Base-by-base conservation (phyloP, 2,113 vertebrate genomes). In the Antennarius striatus region DNA sequence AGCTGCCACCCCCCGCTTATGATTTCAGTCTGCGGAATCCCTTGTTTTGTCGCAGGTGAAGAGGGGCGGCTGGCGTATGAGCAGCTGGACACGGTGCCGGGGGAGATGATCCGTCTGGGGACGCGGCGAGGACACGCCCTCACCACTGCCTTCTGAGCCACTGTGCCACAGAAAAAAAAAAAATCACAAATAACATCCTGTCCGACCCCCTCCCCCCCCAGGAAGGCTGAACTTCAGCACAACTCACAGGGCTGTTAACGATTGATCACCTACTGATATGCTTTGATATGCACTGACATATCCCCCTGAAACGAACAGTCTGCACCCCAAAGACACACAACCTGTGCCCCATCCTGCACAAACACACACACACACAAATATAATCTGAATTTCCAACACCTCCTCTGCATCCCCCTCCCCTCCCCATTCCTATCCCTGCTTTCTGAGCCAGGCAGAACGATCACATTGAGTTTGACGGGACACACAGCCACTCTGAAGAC, bases 61-160 rank as follows among this genome's bases (percentile, higher is more conserved):
- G 96, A 96, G 22, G 98, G 97, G 11, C 93, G 94, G 22, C 83
- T 97, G 89, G 98, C 96, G 0, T 98, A 98, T 0, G 96, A 98
- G 82, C 95, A 95, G 83, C 71, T 98, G 76, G 95, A 98, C 89
- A 94, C 91, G 3, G 94, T 96, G 47, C 94, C 96, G 7, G 90
- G 94, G 56, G 94, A 96, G 50, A 92, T 94, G 58, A 71, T 94
- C 49, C 89, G 88, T 53, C 87, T 92, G 55, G 95, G 94, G 75
- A 85, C 81, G 0, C 93, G 93, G 0, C 92, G 91, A n/a, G 93
- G 93, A 64, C 91, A 92, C 14, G 94, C 95, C 12, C 89, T 95
- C 77, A 95, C 96, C 81, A 96, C 96, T 10, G 93, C 93, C 76
- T 96, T 97, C 82, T 90, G 82, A 89, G 68, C 58, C 78, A 46